Evolutionary conservation across 2,888 invertebrate genomes (phyloP).

Genomic region (Blastobasis lacticolella): DNA sequence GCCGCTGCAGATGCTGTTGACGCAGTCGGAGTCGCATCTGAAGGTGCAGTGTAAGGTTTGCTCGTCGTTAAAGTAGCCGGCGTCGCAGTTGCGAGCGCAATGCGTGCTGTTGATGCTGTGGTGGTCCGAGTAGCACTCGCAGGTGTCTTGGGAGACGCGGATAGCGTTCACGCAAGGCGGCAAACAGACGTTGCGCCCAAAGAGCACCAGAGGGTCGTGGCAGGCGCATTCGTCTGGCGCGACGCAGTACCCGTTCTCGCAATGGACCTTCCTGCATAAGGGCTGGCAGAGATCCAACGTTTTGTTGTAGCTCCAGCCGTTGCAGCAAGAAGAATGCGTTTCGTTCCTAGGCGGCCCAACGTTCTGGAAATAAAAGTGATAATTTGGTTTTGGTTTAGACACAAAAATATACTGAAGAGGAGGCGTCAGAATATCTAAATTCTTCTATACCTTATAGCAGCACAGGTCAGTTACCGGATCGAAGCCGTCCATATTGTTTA

Average conservation of each 20-base stretch:
- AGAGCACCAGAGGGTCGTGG: slow-evolving; percentile 20
- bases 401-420: too few relatives aligned
- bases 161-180: slow-evolving; percentile 44
- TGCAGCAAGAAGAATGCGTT: slow-evolving; percentile 11
- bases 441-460: not conserved
- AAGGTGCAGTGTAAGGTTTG: slow-evolving; percentile 12
- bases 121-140: slow-evolving; percentile 38
- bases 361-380: too few relatives aligned
- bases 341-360: too few relatives aligned
- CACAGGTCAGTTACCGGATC: not conserved
- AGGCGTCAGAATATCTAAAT: too few relatives aligned
- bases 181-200: slow-evolving; percentile 33
- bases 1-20: slow-evolving; percentile 31
- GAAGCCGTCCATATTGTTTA: not conserved
- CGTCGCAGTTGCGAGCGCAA: slow-evolving; percentile 21
- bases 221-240: slow-evolving; percentile 38
- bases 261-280: slow-evolving; percentile 24
- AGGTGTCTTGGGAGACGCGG: slow-evolving; percentile 28
- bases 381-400: too few relatives aligned
- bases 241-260: slow-evolving; percentile 38
- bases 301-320: slow-evolving; percentile 9
- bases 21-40: slow-evolving; percentile 37
- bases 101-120: slow-evolving; percentile 7
- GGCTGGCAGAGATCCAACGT: slow-evolving; percentile 17
- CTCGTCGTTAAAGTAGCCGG: slow-evolving; percentile 35